phyloP scores from a whole-genome alignment of 2,113 vertebrate genomes.

The Apeltes quadracus region DNA sequence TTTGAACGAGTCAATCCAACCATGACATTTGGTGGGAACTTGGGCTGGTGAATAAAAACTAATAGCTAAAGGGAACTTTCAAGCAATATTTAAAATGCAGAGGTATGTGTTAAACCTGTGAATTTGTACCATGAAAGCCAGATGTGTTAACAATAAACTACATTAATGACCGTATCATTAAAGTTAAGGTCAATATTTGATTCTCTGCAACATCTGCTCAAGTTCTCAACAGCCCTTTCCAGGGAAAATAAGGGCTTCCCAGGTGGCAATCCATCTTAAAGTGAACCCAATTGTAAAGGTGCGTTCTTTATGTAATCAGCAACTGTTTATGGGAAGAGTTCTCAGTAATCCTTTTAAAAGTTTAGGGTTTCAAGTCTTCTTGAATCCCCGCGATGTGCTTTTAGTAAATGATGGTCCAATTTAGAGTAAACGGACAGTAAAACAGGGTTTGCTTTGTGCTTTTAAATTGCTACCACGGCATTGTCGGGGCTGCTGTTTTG shows the following conservation, averaged over 20 bases:
- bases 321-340: not conserved
- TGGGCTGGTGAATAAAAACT: not conserved
- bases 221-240: not conserved
- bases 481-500: conserved; percentile 13
- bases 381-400: not conserved
- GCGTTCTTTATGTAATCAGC: not conserved
- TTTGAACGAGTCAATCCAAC: conserved; percentile 16
- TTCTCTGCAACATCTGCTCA: conserved; percentile 19
- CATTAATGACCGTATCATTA: conserved; percentile 17
- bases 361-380: not conserved
- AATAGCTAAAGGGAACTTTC: not conserved
- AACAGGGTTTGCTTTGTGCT: not conserved
- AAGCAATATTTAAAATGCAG: conserved; percentile 16
- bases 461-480: not conserved
- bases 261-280: not conserved
- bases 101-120: no score
- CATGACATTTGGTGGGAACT: conserved; percentile 26
- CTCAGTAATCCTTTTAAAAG: not conserved
- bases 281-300: not conserved
- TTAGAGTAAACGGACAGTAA: not conserved
- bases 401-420: not conserved
- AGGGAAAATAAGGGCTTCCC: not conserved
- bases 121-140: conserved; percentile 24
- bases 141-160: conserved; percentile 24
- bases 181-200: conserved; percentile 29